Conservation (phyloP, 2,797 vertebrate species). For the Pelobates cultripes region DNA sequence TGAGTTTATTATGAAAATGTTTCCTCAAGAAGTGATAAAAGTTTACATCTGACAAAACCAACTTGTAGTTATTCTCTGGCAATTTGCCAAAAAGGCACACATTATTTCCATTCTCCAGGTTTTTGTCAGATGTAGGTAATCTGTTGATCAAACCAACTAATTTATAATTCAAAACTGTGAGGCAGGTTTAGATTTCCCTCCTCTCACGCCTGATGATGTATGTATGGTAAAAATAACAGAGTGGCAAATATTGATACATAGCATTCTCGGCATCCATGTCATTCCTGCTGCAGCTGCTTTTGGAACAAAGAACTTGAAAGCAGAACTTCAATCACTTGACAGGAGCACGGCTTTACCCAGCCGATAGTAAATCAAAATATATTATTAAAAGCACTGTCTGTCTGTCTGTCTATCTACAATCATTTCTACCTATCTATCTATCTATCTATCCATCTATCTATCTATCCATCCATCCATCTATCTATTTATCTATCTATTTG, state of each 20-base stretch:
- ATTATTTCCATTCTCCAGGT: slow-evolving; percentile 36
- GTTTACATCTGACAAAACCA: slow-evolving; percentile 29
- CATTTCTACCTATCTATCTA: too few species aligned
- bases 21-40: slow-evolving; percentile 34
- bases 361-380: neutral
- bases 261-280: slow-evolving; percentile 38
- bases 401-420: too few species aligned
- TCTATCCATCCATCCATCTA: too few species aligned
- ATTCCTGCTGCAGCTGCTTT: slow-evolving; percentile 13
- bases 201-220: slow-evolving; percentile 22
- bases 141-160: slow-evolving; percentile 32
- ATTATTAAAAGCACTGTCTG: neutral
- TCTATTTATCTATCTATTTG: too few species aligned
- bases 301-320: slow-evolving; percentile 4
- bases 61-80: slow-evolving; percentile 1
- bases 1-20: slow-evolving; percentile 35
- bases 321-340: neutral
- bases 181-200: slow-evolving; percentile 36
- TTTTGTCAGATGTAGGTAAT: slow-evolving; percentile 34
- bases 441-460: too few species aligned
- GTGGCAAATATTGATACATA: slow-evolving; percentile 29
- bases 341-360: slow-evolving; percentile 22
- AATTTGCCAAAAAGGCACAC: slow-evolving; percentile 11
- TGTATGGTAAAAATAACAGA: slow-evolving; percentile 38
- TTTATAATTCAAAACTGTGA: slow-evolving; percentile 13